A percentile compares a stretch with the other conserved stretches of the same genome.
phyloP scores from a whole-genome alignment of 2,888 invertebrate genomes.

The Andrena chrysosceles region DNA sequence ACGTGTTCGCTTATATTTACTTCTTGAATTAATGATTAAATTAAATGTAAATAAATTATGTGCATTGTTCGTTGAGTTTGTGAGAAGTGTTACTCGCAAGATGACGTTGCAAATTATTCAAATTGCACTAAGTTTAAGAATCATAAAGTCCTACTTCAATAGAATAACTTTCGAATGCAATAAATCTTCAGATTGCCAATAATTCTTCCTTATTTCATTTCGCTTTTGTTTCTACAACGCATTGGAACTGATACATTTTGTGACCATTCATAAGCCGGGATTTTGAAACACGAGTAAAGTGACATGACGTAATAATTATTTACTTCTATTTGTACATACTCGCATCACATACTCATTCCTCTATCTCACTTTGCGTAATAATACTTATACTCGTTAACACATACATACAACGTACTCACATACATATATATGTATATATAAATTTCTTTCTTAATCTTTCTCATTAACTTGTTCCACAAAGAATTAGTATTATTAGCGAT shows the following conservation, averaged over 20 bases:
- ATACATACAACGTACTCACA: constrained; percentile 37
- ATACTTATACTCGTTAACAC: constrained; percentile 50
- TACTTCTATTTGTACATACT: constrained; percentile 52
- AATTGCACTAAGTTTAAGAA: constrained; percentile 1
- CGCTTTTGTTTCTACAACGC: constrained; percentile 16
- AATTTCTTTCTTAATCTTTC: constrained; percentile 13
- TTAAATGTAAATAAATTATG: background rate
- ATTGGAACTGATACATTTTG: constrained; percentile 14
- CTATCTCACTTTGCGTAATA: constrained; percentile 34
- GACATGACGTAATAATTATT: constrained; percentile 40
- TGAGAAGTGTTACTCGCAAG: constrained; percentile 3
- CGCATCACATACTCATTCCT: constrained; percentile 36
- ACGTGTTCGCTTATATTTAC: constrained; percentile 2
- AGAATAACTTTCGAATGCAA: constrained; percentile 4
- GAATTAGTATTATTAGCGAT: constrained; percentile 29
- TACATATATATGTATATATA: constrained; percentile 30
- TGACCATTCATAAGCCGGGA: constrained; percentile 18
- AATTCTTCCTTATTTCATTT: background rate
- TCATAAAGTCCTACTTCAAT: background rate
- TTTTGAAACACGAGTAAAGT: constrained; percentile 27
- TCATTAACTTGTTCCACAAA: constrained; percentile 52
- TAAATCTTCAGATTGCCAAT: background rate
- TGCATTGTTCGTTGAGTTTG: constrained; percentile 2
- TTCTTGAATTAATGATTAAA: constrained; percentile 6
- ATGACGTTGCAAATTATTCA: background rate